A percentile compares a stretch with the other conserved stretches of the same genome.
Conservation (phyloP, 2,113 vertebrate species). For the Proteles cristata region DNA sequence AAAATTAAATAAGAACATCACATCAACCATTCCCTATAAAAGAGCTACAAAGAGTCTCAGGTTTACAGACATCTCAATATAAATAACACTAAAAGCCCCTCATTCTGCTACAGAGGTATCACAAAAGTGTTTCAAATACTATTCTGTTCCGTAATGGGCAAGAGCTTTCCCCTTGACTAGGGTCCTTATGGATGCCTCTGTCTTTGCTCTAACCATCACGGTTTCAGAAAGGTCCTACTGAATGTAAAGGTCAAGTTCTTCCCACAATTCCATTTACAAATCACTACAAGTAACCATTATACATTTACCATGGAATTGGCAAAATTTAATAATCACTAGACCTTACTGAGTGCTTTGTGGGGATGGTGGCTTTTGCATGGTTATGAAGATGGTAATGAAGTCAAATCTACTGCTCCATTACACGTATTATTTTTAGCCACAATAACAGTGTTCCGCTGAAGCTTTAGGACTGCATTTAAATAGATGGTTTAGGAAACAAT, state of each 20-base stretch:
- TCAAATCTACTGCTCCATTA: slow-evolving; percentile 38
- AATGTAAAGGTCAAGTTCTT: slow-evolving; percentile 45
- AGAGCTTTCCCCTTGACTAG: not conserved
- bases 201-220: not conserved
- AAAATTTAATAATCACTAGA: slow-evolving; percentile 16
- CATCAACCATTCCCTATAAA: not conserved
- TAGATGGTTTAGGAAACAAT: slow-evolving; percentile 77
- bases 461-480: slow-evolving; percentile 69
- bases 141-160: not conserved
- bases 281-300: not conserved
- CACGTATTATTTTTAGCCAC: slow-evolving; percentile 67
- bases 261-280: not conserved
- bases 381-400: slow-evolving; percentile 51
- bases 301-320: not conserved
- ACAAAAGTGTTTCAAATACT: not conserved
- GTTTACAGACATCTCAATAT: not conserved
- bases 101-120: not conserved
- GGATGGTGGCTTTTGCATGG: not conserved
- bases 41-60: not conserved
- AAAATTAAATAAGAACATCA: not conserved
- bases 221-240: not conserved
- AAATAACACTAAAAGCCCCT: not conserved
- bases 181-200: not conserved
- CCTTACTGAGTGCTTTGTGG: not conserved
- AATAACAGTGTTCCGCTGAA: slow-evolving; percentile 37